Evolutionary conservation across 92 coral and sea anemone genomes (phyloP), one percentile per base, ranked within the genome.

Genomic region (Epizoanthus scotinus): DNA sequence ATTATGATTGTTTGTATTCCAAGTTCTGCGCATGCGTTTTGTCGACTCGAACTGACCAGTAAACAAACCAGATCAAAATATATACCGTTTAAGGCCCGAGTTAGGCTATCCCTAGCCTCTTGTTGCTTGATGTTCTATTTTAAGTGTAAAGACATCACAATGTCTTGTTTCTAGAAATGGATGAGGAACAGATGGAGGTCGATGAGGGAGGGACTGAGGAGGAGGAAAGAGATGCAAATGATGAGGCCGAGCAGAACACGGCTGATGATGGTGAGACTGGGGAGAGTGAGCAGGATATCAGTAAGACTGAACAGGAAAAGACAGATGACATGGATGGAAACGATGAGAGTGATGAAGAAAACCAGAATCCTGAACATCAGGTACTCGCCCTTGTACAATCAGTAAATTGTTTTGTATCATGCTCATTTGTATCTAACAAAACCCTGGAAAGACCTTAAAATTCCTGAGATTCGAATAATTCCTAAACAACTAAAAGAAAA

Each of bases 181-280:
- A 89, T 54, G 86, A 86, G 54, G 87, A 87, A 28, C 84, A 65
- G 59, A 75, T 58, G 78, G 88, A 86, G 14, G 85, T 61, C 42
- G 82, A 58, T 38, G 82, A 90, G 47, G 82, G 74, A 44, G 92
- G 50, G 42, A 36, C 54, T 55, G 71, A 49, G 67, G 82, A 71
- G 26, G 91, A 73, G 9, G 68, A 71, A 59, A 34, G 15, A 65
- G 72, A 74, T 15, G 85, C 10, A 36, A 83, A 72, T 10, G 49
- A 58, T 61, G 66, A 82, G 42, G 69, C 26, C 31, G 69, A 28
- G 61, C 50, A 13, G 78, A 77, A 40, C 19, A 12, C 25, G 28
- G 79, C 13, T 17, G 59, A 67, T n/a, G 66, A 71, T 81, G 82
- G 67, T 25, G 71, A 69, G 15, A 49, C 74, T 85, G 80, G 71